These are phyloP conservation scores for Cariama cristata DNA, from an alignment of 2,113 vertebrate genomes.

Conservation along the genomic window DNA sequence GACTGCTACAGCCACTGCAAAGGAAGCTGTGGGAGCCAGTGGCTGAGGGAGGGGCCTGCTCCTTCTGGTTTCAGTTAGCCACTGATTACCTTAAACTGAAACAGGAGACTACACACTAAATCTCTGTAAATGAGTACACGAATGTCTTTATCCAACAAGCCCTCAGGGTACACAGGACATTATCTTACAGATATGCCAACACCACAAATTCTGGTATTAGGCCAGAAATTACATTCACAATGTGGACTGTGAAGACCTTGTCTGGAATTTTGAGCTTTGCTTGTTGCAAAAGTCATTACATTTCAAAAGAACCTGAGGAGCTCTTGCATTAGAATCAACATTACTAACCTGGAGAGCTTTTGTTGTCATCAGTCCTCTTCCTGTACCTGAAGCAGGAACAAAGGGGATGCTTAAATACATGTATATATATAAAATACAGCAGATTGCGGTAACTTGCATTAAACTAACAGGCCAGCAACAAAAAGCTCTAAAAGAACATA, in stretches of 20 bases:
- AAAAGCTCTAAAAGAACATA: background rate
- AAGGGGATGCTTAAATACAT: background rate
- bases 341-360: slow-evolving; percentile 79
- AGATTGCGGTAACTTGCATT: background rate
- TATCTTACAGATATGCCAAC: background rate
- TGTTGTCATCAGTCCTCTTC: slow-evolving; percentile 88
- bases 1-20: background rate
- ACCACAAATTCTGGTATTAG: background rate
- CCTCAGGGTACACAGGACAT: background rate
- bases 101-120: background rate
- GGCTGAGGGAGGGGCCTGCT: background rate
- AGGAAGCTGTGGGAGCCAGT: background rate
- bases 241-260: background rate
- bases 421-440: background rate
- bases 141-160: background rate
- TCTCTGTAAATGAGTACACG: background rate
- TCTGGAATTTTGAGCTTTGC: background rate
- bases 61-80: background rate
- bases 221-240: background rate
- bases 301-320: background rate
- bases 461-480: background rate
- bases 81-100: background rate
- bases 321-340: background rate
- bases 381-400: slow-evolving; percentile 79
- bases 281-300: background rate